Evolutionary conservation across 1,140 invertebrate species (phyloP).

Genomic region (Apolygus lucorum): DNA sequence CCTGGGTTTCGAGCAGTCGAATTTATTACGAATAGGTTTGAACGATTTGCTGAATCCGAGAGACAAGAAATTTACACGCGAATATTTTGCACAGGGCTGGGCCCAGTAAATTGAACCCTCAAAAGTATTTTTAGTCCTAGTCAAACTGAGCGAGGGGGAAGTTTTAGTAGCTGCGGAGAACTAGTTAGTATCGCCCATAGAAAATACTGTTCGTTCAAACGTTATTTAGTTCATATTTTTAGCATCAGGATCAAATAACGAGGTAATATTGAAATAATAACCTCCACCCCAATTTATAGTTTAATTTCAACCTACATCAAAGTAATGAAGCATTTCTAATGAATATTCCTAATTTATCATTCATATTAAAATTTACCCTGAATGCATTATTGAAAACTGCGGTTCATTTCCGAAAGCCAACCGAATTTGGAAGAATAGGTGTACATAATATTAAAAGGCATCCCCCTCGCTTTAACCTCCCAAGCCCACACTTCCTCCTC

Average conservation of each 20-base stretch:
- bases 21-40: background rate
- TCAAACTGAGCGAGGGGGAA: conserved; percentile 9
- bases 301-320: background rate
- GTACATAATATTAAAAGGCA: background rate
- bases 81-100: background rate
- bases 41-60: background rate
- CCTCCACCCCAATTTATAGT: background rate
- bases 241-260: background rate
- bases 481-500: background rate
- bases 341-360: background rate
- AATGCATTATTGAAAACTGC: background rate
- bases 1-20: background rate
- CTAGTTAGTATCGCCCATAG: too few species aligned
- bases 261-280: background rate
- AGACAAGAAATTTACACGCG: background rate
- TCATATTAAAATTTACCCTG: background rate
- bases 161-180: too few species aligned
- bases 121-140: conserved; percentile 12
- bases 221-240: background rate
- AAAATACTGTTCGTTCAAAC: background rate
- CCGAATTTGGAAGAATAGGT: background rate
- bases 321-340: background rate
- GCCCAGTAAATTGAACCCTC: background rate
- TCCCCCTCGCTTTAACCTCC: background rate
- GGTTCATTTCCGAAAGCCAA: background rate